Percentiles rank a stretch among this genome's conserved stretches.
Evolutionary conservation across 2,113 vertebrate species (phyloP).

Genomic region (Athene cunicularia): DNA sequence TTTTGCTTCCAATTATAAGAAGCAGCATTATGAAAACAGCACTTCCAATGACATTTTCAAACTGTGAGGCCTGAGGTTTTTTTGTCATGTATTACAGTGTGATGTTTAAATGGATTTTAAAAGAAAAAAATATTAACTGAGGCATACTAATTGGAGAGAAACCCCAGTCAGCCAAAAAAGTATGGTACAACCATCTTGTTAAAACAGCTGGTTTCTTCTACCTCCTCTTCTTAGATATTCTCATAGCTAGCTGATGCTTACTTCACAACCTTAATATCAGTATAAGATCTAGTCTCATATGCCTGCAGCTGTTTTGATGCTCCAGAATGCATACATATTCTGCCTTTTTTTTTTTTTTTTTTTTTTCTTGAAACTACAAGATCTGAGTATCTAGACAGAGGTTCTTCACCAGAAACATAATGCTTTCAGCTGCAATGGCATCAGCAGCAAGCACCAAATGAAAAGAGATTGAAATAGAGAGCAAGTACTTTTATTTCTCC

Average conservation of each 20-base stretch:
- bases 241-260: neutral
- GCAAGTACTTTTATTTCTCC: neutral
- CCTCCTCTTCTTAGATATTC: neutral
- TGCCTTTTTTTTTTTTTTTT: neutral
- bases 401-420: neutral
- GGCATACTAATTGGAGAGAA: neutral
- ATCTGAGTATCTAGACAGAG: neutral
- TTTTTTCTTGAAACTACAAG: neutral
- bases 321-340: neutral
- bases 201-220: neutral
- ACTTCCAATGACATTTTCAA: neutral
- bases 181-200: neutral
- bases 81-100: neutral
- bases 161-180: neutral
- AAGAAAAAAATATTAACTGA: neutral
- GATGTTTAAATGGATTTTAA: neutral
- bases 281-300: neutral
- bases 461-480: neutral
- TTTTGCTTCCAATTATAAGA: neutral
- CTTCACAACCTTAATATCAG: neutral
- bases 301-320: neutral
- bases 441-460: constrained; percentile 13
- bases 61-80: neutral
- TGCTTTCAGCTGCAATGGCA: neutral
- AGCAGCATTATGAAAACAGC: neutral